A percentile compares a stretch with the other conserved stretches of the same genome.
These are phyloP conservation scores for Takifugu ocellatus DNA, from an alignment of 2,797 vertebrate species.

Conservation along the genomic window DNA sequence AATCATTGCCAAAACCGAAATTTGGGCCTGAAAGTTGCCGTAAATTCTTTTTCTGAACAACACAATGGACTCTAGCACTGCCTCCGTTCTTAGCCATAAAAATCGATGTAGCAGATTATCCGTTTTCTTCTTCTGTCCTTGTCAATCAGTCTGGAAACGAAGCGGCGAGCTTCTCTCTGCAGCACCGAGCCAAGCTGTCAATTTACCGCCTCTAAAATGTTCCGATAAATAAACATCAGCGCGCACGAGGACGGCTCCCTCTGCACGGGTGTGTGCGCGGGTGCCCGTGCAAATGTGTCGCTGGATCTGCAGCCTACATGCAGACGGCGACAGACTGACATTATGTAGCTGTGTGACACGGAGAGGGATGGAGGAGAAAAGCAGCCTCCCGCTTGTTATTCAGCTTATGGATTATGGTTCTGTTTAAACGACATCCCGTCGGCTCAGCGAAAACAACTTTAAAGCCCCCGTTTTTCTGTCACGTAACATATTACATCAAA, in stretches of 20 bases:
- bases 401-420: constrained; percentile 72
- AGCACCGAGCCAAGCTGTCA: constrained; percentile 59
- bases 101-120: constrained; percentile 2
- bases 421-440: constrained; percentile 65
- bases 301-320: constrained; percentile 61
- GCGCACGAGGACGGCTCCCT: constrained; percentile 49
- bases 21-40: too few species aligned
- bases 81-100: too few species aligned
- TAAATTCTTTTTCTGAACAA: too few species aligned
- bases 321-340: constrained; percentile 67
- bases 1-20: too few species aligned
- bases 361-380: constrained; percentile 45
- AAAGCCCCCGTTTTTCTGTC: constrained; percentile 34
- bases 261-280: constrained; percentile 15
- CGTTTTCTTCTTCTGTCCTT: constrained; percentile 24
- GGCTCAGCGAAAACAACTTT: constrained; percentile 63
- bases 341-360: constrained; percentile 58
- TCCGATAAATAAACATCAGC: constrained; percentile 64
- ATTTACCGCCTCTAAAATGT: constrained; percentile 51
- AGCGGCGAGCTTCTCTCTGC: constrained; percentile 43
- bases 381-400: constrained; percentile 62
- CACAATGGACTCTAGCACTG: too few species aligned
- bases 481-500: constrained; percentile 62
- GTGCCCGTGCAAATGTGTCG: constrained; percentile 21
- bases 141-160: constrained; percentile 50